phyloP scores from a whole-genome alignment of 2,797 vertebrate species.

The Mormyrops attenuatus region DNA sequence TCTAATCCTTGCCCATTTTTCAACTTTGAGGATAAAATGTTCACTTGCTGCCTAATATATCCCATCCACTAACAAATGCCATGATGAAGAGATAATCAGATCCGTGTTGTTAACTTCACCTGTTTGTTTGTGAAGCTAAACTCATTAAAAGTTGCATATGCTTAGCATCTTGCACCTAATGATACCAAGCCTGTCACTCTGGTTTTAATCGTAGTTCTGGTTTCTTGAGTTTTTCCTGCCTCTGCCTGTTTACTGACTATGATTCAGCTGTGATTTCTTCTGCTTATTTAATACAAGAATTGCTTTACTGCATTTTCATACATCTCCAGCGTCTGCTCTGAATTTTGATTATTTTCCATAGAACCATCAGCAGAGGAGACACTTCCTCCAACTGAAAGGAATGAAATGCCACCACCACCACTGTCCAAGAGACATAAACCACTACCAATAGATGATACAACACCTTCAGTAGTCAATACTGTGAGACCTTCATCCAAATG shows the following conservation, averaged over 20 bases:
- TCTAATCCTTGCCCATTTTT: too few species aligned
- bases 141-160: too few species aligned
- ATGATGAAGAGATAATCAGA: too few species aligned
- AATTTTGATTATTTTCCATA: background rate
- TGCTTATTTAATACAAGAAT: background rate
- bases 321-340: background rate
- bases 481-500: constrained; percentile 14
- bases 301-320: background rate
- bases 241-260: background rate
- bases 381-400: background rate
- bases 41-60: too few species aligned
- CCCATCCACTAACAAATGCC: too few species aligned
- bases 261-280: background rate
- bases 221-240: too few species aligned
- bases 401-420: background rate
- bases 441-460: constrained; percentile 11
- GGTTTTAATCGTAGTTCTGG: too few species aligned
- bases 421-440: constrained; percentile 15
- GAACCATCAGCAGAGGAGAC: background rate
- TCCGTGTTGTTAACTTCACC: too few species aligned
- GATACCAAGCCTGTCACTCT: too few species aligned
- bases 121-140: too few species aligned
- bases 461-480: constrained; percentile 15
- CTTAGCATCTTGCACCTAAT: too few species aligned
- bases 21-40: too few species aligned